Base-by-base conservation (phyloP, 53 echinoderm and acorn worm species). In the Arbacia lixula region DNA sequence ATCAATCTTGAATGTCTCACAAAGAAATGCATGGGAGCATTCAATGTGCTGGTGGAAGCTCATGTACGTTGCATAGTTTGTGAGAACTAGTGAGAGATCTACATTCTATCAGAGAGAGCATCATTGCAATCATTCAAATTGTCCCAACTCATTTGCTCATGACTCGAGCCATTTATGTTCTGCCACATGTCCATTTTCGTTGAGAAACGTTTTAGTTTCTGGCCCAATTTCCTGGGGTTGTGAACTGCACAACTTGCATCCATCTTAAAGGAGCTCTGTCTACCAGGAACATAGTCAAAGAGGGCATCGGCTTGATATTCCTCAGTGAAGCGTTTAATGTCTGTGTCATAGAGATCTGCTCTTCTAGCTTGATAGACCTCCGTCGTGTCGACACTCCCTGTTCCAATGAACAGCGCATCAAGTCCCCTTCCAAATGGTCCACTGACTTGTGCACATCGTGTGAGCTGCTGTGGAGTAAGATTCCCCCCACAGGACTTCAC, bases 281-380 rank as follows among this genome's bases (percentile, higher is more conserved):
- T 54, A 27, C 71, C 85, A 28, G 71, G 85, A 21, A 71, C 56
- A 39, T 69, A 85, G 71, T 85, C 71, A 55, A 85, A 85, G 16
- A 85, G 60, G 35, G 36, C 39, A 36, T 85, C 71, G 2, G 16
- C 26, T 17, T 71, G 38, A 57, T 71, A 85, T 9, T 56, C 85
- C 27, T 56, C 1, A 27, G 28, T 39, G 35, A 85, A 85, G 9
- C 58, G 56, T 19, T 32, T 49, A 1, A 71, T 71, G 42, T 71
- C 85, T 2, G 2, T 10, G 32, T 85, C 58, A 58, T 71, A 42
- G 4, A 0, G 25, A 31, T 25, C 29, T 28, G 14, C 25, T 36
- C 72, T 50, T 3, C 9, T 39, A 6, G 8, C 1, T 0, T 9
- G 39, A 40, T 25, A 9, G 20, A 19, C 40, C 16, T 4, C 38